Evolutionary conservation across 2,797 vertebrate species (phyloP), one percentile per base, ranked within the genome.

Genomic region (Sebastes itinus): DNA sequence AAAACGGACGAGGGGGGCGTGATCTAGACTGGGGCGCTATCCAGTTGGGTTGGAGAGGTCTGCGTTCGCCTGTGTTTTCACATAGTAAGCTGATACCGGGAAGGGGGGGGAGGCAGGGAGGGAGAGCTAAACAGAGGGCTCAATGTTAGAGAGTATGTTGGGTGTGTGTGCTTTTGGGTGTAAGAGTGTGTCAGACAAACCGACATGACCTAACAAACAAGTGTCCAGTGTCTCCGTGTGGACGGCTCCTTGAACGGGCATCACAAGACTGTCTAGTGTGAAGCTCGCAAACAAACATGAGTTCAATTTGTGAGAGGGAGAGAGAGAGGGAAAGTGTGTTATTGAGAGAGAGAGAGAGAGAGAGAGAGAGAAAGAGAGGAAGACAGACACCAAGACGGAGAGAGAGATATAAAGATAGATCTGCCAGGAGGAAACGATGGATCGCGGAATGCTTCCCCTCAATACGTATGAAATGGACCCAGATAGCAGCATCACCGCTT

Each of bases 201-300:
- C 64, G 74, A 77, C 79, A 69, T 76, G 72, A 87, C 72, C 78
- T 68, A 60, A 81, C 70, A 84, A 89, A 90, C 82, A 91, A 88
- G 79, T 80, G 87, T 85, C 86, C 86, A 86, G 69, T 89, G 89
- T 90, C 52, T 86, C 5, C 10, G 75, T 9, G 75, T 46, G 79
- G 83, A 81, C 58, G 35, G 65, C 72, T 81, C 28, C 84, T 88
- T 85, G 80, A 87, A 84, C 85, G 42, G 46, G 80, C 75, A 78
- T 92, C 88, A 91, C 82, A 89, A 92, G 88, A 87, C 76, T 63
- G 79, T 72, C 54, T 63, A 77, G 72, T 78, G 86, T 77, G 79
- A 87, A 66, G 84, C 80, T 58, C 14, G 81, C 65, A 82, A 86
- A 89, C 80, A 90, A 89, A 87, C 75, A 78, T 35, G 58, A 80